Evolutionary conservation across 2,797 vertebrate species (phyloP).

Genomic region (Euphonia xanthogaster): DNA sequence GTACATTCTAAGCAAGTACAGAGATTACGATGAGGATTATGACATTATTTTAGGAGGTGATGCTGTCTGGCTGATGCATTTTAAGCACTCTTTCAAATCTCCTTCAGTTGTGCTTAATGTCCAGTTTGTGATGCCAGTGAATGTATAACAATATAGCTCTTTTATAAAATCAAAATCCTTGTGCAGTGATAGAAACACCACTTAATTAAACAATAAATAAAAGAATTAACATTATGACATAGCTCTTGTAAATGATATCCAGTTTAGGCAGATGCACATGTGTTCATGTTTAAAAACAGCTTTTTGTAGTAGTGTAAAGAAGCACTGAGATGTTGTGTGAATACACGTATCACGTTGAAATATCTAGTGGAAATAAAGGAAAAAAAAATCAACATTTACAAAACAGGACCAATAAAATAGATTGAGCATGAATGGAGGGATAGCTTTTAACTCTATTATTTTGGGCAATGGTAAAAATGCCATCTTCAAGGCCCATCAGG

Average conservation of each 20-base stretch:
- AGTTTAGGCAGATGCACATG: neutral
- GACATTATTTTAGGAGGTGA: neutral
- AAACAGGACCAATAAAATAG: neutral
- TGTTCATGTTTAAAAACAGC: neutral
- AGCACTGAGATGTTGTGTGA: neutral
- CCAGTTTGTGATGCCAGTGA: neutral
- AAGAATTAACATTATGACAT: neutral
- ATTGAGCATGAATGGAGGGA: neutral
- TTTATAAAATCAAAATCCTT: neutral
- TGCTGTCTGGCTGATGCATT: neutral
- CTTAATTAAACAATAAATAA: neutral
- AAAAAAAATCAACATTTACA: neutral
- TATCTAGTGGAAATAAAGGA: neutral
- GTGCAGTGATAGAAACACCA: neutral
- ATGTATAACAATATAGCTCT: neutral
- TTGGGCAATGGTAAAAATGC: neutral
- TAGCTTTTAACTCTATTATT: neutral
- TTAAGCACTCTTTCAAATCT: neutral
- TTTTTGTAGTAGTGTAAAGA: neutral
- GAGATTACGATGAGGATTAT: neutral
- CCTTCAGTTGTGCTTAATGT: neutral
- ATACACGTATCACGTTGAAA: neutral
- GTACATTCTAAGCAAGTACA: neutral
- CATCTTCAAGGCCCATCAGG: neutral
- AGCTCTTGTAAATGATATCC: neutral